Conservation (phyloP, 2,888 invertebrate genomes). For the Drosophila recens region DNA sequence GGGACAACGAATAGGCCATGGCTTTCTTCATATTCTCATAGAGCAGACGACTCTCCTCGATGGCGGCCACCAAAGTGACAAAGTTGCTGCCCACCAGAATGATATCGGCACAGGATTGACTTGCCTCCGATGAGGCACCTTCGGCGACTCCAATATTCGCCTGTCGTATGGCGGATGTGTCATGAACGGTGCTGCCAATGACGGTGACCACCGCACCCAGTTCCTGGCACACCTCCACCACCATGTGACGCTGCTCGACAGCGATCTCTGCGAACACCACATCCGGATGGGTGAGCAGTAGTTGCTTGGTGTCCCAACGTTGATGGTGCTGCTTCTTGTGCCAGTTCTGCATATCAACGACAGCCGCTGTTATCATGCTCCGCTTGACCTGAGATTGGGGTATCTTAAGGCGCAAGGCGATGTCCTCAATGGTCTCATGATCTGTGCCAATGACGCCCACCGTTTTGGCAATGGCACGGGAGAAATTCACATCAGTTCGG, state of each 20-base stretch:
- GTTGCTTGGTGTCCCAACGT: conserved; percentile 32
- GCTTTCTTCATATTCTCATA: conserved; percentile 63
- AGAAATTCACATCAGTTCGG: neutral
- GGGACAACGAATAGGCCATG: conserved; percentile 40
- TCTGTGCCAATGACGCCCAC: conserved; percentile 44
- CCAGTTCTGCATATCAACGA: conserved; percentile 51
- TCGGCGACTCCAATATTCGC: conserved; percentile 53
- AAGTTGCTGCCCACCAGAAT: conserved; percentile 49
- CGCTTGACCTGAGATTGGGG: neutral
- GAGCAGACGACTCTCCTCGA: conserved; percentile 56
- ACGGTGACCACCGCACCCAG: conserved; percentile 63
- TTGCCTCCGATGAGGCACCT: conserved; percentile 29
- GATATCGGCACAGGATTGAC: conserved; percentile 52
- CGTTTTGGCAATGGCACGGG: conserved; percentile 48
- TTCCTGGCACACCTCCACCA: conserved; percentile 54
- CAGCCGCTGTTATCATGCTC: conserved; percentile 25
- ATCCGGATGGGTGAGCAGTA: conserved; percentile 44
- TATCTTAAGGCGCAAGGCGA: conserved; percentile 26
- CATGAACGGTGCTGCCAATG: conserved; percentile 47
- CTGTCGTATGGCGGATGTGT: conserved; percentile 41
- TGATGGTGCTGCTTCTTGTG: conserved; percentile 45
- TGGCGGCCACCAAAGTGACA: conserved; percentile 35
- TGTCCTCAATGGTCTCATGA: conserved; percentile 21
- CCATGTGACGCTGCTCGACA: conserved; percentile 44
- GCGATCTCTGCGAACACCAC: conserved; percentile 48